A percentile compares a stretch with the other conserved stretches of the same genome.
Evolutionary conservation across 2,888 invertebrate genomes (phyloP).

Genomic region (Bombylius discolor): DNA sequence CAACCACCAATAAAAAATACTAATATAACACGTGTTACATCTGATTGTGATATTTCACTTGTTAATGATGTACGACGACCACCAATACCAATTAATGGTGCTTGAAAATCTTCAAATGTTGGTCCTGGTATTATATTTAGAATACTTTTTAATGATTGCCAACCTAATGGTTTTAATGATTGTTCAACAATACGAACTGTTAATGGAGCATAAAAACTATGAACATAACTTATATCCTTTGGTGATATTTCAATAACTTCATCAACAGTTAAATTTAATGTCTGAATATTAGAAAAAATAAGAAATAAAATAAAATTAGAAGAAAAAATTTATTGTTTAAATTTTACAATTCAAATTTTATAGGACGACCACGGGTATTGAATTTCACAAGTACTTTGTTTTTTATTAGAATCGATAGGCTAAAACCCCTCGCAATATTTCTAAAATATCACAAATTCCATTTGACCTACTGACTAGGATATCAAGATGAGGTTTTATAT

Average conservation of each 20-base stretch:
- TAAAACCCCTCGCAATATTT: too few species aligned
- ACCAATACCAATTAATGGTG: conserved; percentile 41
- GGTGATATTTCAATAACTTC: conserved; percentile 73
- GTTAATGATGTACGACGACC: conserved; percentile 44
- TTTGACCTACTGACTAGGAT: too few species aligned
- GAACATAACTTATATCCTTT: conserved; percentile 81
- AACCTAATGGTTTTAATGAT: conserved; percentile 58
- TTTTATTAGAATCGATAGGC: too few species aligned
- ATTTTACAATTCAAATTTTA: conserved; percentile 1
- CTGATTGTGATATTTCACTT: conserved; percentile 42
- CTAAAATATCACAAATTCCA: too few species aligned
- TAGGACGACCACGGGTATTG: not conserved
- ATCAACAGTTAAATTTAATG: conserved; percentile 74
- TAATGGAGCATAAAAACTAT: conserved; percentile 87
- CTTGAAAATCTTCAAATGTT: conserved; percentile 52
- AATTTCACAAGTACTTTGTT: too few species aligned
- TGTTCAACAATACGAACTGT: conserved; percentile 77
- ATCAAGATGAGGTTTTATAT: too few species aligned
- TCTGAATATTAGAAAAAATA: conserved; percentile 33
- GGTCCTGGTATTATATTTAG: conserved; percentile 72
- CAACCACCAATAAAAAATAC: conserved; percentile 96
- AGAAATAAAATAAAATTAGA: not conserved
- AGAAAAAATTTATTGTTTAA: not conserved
- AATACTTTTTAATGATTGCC: conserved; percentile 70
- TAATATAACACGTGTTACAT: conserved; percentile 49